Evolutionary conservation across 2,797 vertebrate genomes (phyloP), one percentile per base, ranked within the genome.

Genomic region (Halcyon badia): DNA sequence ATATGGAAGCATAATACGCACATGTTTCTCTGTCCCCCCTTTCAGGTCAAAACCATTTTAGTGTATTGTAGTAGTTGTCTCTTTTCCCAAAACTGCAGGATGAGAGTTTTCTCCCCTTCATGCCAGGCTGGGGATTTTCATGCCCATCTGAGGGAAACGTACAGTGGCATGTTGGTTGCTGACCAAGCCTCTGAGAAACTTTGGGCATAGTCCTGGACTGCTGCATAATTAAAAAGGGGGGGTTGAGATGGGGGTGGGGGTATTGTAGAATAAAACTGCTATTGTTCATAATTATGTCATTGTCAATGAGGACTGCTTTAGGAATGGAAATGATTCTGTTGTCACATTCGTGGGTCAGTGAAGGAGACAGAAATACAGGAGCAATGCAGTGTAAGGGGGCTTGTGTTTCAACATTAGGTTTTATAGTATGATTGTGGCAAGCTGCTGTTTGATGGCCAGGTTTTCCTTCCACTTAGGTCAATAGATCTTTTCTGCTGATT

Each of bases 401-500:
- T 69, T 61, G 37, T 75, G 76, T 75, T 91, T 81, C 69, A 15
- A 39, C 1, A 33, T 76, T 60, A 80, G 28, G 11, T 83, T 91
- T 94, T 76, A 49, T 54, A 83, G 44, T 86, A 61, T 28, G 46
- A 69, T 75, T 58, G 46, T 42, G 18, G 42, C 25, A 81, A 58
- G n/a, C 26, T 72, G 26, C 20, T 84, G 25, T 79, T 94, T 76
- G 72, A 92, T 60, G 62, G 30, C 39, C 80, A 87, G 35, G 37
- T 87, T 96, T 94, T 81, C 54, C 46, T 90, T 86, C 35, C 48
- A 41, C 42, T 81, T 64, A 75, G 81, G 61, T 72, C 76, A 89
- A 69, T 33, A 56, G 21, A 28, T 61, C 65, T 91, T 87, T 94
- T 83, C 64, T 90, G 83, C 85, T 91, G 83, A 82, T 93, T 86